Evolutionary conservation across 2,888 invertebrate species (phyloP).

Genomic region (Caenorhabditis sinica): DNA sequence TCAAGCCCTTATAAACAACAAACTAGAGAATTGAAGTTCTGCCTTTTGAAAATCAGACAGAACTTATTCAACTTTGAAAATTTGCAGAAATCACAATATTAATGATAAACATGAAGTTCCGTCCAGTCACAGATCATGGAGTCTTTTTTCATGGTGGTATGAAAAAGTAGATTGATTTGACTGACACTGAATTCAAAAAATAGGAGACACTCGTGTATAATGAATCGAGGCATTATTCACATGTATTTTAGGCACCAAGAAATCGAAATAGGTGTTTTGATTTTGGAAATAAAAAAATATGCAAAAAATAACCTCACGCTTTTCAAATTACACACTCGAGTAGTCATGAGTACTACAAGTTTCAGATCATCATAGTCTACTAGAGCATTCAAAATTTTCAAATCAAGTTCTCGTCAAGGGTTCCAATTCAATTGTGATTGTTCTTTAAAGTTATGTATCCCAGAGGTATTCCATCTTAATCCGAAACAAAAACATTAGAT

Average conservation of each 20-base stretch:
- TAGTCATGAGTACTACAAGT: slow-evolving; percentile 22
- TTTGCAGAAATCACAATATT: slow-evolving; percentile 19
- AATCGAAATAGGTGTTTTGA: neutral
- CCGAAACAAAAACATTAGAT: too few species aligned
- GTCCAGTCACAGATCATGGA: neutral
- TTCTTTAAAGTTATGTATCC: neutral
- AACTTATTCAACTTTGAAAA: slow-evolving; percentile 6
- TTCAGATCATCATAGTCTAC: slow-evolving; percentile 23
- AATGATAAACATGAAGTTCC: neutral
- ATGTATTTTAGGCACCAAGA: too few species aligned
- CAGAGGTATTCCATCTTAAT: neutral
- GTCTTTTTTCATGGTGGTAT: neutral
- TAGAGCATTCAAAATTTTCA: neutral
- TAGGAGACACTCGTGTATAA: too few species aligned
- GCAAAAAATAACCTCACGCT: slow-evolving; percentile 12
- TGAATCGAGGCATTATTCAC: too few species aligned
- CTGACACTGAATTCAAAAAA: too few species aligned
- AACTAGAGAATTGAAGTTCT: slow-evolving; percentile 21
- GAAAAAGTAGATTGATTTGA: too few species aligned
- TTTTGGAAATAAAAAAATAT: slow-evolving; percentile 1
- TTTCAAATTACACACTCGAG: slow-evolving; percentile 16
- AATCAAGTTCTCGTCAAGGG: neutral
- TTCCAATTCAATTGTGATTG: neutral
- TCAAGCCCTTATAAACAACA: slow-evolving; percentile 1
- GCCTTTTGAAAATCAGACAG: neutral